Conservation (phyloP, 2,113 vertebrate species). For the Channa maculata region DNA sequence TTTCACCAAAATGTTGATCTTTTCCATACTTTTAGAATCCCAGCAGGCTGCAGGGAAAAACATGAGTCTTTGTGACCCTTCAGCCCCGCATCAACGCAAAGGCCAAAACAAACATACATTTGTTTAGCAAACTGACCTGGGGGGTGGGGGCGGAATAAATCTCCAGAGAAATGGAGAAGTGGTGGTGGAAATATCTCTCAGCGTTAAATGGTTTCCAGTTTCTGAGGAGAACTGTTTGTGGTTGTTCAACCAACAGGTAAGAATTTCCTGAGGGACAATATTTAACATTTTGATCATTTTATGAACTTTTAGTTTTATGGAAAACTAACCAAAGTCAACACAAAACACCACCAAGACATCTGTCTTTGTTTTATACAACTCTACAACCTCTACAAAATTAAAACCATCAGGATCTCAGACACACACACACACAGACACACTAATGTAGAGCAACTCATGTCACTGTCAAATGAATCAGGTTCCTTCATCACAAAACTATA, state of each 20-base stretch:
- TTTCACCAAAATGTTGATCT: slow-evolving; percentile 23
- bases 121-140: slow-evolving; percentile 69
- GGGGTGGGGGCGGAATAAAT: slow-evolving; percentile 45
- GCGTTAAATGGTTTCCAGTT: neutral
- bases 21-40: slow-evolving; percentile 56
- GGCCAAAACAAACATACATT: slow-evolving; percentile 73
- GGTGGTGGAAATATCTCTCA: slow-evolving; percentile 23
- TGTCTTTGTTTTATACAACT: slow-evolving; percentile 28
- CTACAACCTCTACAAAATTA: neutral
- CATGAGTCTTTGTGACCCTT: slow-evolving; percentile 35
- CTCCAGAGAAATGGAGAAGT: slow-evolving; percentile 48
- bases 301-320: slow-evolving; percentile 31
- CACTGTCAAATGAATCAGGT: neutral
- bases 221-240: neutral
- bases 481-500: slow-evolving; percentile 6
- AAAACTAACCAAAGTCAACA: slow-evolving; percentile 24
- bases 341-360: slow-evolving; percentile 35
- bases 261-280: slow-evolving; percentile 37
- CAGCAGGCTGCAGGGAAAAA: slow-evolving; percentile 58
- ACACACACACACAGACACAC: neutral
- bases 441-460: slow-evolving; percentile 3
- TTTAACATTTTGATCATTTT: slow-evolving; percentile 36
- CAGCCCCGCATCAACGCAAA: slow-evolving; percentile 55
- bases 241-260: neutral
- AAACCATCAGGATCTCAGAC: neutral